phyloP scores from a whole-genome alignment of 2,113 vertebrate genomes.

The Calyptomena viridis region DNA sequence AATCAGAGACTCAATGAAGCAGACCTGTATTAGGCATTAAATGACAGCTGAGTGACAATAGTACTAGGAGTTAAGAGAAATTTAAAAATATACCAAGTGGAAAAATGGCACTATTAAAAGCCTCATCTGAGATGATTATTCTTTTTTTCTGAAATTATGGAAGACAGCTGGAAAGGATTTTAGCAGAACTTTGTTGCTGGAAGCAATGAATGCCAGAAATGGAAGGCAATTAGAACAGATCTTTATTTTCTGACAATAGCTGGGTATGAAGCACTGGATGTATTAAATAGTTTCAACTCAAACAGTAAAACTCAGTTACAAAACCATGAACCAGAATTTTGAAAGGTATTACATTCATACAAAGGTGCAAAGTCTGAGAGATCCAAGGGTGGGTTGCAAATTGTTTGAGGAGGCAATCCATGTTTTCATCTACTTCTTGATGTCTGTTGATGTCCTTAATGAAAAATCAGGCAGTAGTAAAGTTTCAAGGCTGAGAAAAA shows the following conservation, averaged over 20 bases:
- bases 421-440: neutral
- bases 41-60: neutral
- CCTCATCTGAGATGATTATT: neutral
- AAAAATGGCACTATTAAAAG: neutral
- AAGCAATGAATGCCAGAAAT: neutral
- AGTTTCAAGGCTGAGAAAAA: neutral
- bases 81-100: neutral
- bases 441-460: neutral
- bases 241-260: slow-evolving; percentile 11
- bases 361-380: neutral
- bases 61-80: neutral
- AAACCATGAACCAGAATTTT: neutral
- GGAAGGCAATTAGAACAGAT: neutral
- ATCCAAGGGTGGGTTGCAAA: neutral
- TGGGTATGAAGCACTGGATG: neutral
- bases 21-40: neutral
- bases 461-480: neutral
- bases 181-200: neutral
- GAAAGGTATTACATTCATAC: neutral
- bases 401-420: neutral
- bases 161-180: neutral
- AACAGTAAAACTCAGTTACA: neutral
- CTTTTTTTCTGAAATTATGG: neutral
- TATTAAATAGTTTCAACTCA: neutral
- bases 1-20: neutral